Percentiles rank a stretch among this genome's conserved stretches.
These are phyloP conservation scores for Orientallactaga sibirica DNA, from an alignment of 2,797 vertebrate species.

Conservation along the genomic window DNA sequence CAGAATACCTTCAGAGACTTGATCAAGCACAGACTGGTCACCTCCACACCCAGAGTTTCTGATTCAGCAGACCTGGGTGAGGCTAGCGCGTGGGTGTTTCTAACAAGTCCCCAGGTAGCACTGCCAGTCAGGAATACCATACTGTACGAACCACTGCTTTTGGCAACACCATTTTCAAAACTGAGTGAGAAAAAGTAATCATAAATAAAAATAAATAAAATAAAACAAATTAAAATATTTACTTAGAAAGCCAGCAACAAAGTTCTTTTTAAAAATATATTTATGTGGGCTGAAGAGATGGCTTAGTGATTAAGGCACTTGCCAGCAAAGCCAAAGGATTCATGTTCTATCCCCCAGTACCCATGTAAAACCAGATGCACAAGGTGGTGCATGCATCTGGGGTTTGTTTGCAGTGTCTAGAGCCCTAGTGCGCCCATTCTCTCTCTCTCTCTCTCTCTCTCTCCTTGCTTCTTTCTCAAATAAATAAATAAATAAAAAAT, in stretches of 20 bases:
- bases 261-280: not conserved
- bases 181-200: not conserved
- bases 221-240: not conserved
- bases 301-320: no score
- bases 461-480: no score
- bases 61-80: not conserved
- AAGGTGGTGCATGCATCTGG: no score
- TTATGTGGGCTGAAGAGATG: no score
- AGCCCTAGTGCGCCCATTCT: no score
- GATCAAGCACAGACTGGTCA: not conserved
- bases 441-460: no score
- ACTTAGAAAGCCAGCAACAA: not conserved
- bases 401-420: no score
- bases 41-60: not conserved
- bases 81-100: not conserved
- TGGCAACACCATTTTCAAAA: not conserved
- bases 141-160: not conserved
- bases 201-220: no score
- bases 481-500: no score
- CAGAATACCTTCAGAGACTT: not conserved
- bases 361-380: no score
- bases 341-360: no score
- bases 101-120: not conserved
- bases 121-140: not conserved
- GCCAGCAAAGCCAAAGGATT: no score